phyloP scores from a whole-genome alignment of 2,113 vertebrate species.

The Poeciliopsis turrubarensis region DNA sequence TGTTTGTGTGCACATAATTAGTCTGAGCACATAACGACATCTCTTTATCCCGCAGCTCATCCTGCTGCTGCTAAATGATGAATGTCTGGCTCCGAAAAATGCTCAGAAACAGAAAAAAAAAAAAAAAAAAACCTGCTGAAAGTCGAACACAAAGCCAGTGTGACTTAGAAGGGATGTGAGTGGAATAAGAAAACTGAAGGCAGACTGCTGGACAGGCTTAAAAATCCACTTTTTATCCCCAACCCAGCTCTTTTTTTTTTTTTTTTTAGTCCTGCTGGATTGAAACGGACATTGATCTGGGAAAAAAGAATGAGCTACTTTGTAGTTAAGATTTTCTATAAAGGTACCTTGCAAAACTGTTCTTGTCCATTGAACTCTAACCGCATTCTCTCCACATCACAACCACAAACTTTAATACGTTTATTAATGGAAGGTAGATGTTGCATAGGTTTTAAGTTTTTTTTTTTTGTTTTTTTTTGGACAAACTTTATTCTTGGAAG shows the following conservation, averaged over 20 bases:
- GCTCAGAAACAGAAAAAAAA: constrained; percentile 12
- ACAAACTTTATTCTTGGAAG: background rate
- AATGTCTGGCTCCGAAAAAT: constrained; percentile 12
- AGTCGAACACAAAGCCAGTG: constrained; percentile 34
- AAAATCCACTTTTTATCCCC: constrained; percentile 43
- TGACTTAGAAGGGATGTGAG: constrained; percentile 37
- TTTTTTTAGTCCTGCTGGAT: constrained; percentile 28
- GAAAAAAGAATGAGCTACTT: constrained; percentile 2
- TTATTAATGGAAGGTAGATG: background rate
- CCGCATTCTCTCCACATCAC: background rate
- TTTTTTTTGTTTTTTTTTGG: too few species aligned
- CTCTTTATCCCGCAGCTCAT: constrained; percentile 23
- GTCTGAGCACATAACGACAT: constrained; percentile 15
- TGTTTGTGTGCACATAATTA: constrained; percentile 15
- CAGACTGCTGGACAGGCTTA: constrained; percentile 43
- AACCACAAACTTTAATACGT: background rate
- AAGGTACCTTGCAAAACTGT: background rate
- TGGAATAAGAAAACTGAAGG: constrained; percentile 45
- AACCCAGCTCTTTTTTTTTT: constrained; percentile 26
- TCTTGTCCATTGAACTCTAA: background rate
- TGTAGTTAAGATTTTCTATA: background rate
- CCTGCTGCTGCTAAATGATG: constrained; percentile 27
- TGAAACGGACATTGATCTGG: constrained; percentile 1
- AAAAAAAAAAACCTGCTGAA: constrained; percentile 19
- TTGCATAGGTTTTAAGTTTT: background rate